Conservation (phyloP, 2,888 invertebrate genomes). For the Eurois occulta region DNA sequence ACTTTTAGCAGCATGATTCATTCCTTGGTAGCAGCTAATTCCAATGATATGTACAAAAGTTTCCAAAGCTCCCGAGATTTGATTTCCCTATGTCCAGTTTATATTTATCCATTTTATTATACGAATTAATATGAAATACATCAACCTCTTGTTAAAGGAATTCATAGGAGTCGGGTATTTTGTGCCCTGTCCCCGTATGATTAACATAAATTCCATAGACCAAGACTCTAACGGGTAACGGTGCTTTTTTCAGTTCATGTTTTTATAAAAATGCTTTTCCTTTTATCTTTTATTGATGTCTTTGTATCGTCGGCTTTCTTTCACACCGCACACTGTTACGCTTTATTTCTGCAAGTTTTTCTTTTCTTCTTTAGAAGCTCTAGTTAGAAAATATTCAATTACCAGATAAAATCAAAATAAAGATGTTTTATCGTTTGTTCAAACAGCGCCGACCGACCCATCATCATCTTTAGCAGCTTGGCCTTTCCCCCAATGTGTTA, state of each 20-base stretch:
- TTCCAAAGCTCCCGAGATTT: background rate
- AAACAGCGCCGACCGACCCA: background rate
- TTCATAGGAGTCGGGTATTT: conserved; percentile 31
- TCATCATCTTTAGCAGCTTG: too few relatives aligned
- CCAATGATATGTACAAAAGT: background rate
- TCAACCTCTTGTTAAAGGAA: conserved; percentile 11
- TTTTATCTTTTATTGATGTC: background rate
- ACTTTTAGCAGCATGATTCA: background rate
- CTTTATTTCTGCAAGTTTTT: background rate
- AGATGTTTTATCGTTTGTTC: background rate
- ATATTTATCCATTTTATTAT: background rate
- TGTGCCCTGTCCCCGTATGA: conserved; percentile 1
- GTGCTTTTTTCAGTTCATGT: background rate
- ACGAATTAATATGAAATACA: conserved; percentile 28
- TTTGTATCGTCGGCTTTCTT: background rate
- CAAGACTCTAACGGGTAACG: conserved; percentile 5
- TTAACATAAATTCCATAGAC: conserved; percentile 45
- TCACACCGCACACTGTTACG: background rate
- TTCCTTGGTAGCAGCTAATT: background rate
- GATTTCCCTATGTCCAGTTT: background rate
- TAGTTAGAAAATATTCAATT: too few relatives aligned
- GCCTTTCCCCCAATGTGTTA: too few relatives aligned
- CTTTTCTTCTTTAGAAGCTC: background rate
- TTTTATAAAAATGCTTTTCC: background rate
- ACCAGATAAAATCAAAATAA: background rate